Evolutionary conservation across 2,113 vertebrate genomes (phyloP), one percentile per base, ranked within the genome.

Genomic region (Apteryx owenii): DNA sequence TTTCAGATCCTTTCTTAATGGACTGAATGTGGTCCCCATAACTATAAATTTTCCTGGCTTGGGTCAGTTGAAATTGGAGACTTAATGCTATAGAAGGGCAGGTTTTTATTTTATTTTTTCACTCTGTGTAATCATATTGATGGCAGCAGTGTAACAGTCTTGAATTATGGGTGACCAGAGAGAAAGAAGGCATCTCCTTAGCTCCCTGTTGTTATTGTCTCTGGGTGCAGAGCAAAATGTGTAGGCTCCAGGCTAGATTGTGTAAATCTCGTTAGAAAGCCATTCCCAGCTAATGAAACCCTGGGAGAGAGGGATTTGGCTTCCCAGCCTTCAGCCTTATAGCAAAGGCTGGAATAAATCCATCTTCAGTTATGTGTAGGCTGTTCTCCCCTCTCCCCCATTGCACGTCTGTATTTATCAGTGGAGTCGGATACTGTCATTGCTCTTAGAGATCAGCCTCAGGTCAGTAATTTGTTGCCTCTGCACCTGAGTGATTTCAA

Each of bases 211-310:
- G 50, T 88, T 93, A 42, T 85, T 97, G 97, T 94, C 95, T 96
- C 84, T 81, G 96, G 94, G 95, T 70, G 94, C 72, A n/a, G 83
- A 86, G 93, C 70, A 66, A 53, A 90, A 89, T 33, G 89, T 94
- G 95, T 36, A 86, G 96, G 94, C 90, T 95, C 44, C 60, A 3
- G 93, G 95, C 93, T 69, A 62, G 84, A 80, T 60, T 77, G 94
- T 96, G 94, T 95, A 96, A 97, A 97, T 94, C 94, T 97, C 85
- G 38, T 93, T 94, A 95, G 93, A 86, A 97, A 97, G 91, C 93
- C 94, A 95, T 96, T 97, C 97, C 85, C 81, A 77, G 95, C 94
- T 97, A 98, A 98, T 97, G 97, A 97, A 97, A 95, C 95, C 96
- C 95, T 92, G 95, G 83, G 96, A 97, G 96, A 97, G 95, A 75